phyloP scores from a whole-genome alignment of 2,113 vertebrate species.

The Hassar affinis region DNA sequence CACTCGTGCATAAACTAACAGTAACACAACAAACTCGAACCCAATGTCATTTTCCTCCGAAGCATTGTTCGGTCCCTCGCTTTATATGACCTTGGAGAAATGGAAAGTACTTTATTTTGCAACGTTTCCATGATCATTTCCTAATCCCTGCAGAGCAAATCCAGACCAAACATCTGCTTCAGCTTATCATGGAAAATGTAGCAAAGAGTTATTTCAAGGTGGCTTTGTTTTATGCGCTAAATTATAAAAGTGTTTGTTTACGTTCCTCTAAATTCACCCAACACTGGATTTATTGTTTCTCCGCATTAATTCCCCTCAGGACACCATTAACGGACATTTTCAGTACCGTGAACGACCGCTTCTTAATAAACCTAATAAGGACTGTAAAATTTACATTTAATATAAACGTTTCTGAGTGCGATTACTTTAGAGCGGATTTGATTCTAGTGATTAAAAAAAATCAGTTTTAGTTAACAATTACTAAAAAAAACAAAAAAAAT shows the following conservation, averaged over 20 bases:
- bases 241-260: slow-evolving; percentile 56
- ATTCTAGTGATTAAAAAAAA: neutral
- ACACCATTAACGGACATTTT: neutral
- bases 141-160: slow-evolving; percentile 52
- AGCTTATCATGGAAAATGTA: slow-evolving; percentile 60
- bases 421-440: neutral
- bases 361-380: slow-evolving; percentile 35
- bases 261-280: slow-evolving; percentile 46
- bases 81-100: slow-evolving; percentile 39
- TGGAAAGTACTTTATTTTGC: slow-evolving; percentile 55
- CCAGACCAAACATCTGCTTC: slow-evolving; percentile 63
- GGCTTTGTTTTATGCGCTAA: slow-evolving; percentile 49
- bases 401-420: neutral
- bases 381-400: neutral
- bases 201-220: slow-evolving; percentile 49
- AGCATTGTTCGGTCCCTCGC: neutral
- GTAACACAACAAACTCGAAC: slow-evolving; percentile 1
- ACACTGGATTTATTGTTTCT: slow-evolving; percentile 37
- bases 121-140: slow-evolving; percentile 59
- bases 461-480: too few species aligned
- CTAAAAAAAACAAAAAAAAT: too few species aligned
- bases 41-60: slow-evolving; percentile 15
- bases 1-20: neutral
- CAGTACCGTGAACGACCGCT: neutral
- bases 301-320: slow-evolving; percentile 11